Conservation (phyloP, 2,797 vertebrate genomes). For the Pampus argenteus region DNA sequence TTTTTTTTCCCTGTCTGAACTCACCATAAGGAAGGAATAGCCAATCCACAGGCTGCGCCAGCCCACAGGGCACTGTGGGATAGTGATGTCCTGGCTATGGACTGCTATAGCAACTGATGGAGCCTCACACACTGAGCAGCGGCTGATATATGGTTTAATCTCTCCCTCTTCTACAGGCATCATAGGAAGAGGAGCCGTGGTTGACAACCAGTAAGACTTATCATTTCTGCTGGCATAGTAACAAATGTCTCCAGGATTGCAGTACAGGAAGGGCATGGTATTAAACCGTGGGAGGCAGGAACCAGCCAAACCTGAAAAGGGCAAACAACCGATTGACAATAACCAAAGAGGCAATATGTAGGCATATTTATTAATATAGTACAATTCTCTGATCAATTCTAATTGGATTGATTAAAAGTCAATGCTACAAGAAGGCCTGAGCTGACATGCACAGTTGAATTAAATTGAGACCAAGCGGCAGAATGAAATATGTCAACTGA, state of each 20-base stretch:
- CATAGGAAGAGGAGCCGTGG: constrained; percentile 97
- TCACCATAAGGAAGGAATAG: constrained; percentile 98
- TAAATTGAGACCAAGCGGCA: background rate
- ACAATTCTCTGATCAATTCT: constrained; percentile 10
- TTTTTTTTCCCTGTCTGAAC: constrained; percentile 41
- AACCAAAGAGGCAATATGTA: too few species aligned
- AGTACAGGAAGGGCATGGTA: constrained; percentile 99
- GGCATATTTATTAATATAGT: background rate
- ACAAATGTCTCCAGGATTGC: constrained; percentile 95
- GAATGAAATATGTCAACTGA: background rate
- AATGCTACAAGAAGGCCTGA: background rate
- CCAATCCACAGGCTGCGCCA: constrained; percentile 99
- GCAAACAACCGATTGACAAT: too few species aligned
- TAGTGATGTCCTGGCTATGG: constrained; percentile 95
- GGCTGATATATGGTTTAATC: constrained; percentile 95
- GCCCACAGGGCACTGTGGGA: constrained; percentile 93
- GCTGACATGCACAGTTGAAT: background rate
- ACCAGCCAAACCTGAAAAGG: constrained; percentile 90
- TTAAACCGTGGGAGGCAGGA: constrained; percentile 95
- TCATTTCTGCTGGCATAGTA: constrained; percentile 98
- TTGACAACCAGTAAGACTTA: constrained; percentile 98
- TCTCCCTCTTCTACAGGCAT: constrained; percentile 94
- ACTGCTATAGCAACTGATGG: constrained; percentile 96
- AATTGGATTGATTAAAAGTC: background rate
- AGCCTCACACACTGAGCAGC: constrained; percentile 97